Base-by-base conservation (phyloP, 2,888 invertebrate species). In the Scelioninae gen. 1 region DNA sequence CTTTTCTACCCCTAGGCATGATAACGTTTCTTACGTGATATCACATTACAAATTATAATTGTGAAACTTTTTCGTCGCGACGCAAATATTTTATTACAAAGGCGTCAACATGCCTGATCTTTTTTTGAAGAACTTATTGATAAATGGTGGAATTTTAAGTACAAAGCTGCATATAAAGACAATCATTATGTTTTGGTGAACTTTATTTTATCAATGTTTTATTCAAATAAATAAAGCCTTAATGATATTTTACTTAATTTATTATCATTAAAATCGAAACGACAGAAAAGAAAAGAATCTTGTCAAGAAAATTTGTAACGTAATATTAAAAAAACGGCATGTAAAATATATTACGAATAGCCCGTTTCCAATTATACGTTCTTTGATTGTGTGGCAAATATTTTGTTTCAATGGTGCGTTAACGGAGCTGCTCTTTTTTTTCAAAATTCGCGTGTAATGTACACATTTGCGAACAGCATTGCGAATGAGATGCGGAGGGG, bases 401-500 rank as follows among this genome's bases (percentile, higher is more conserved):
- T 58, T 71, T 49, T 10, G 58, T 60, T 71, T 10, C 34, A 60
- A 62, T 29, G 29, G n/a, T n/a, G 45, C 71, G 55, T 43, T 55
- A 34, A 16, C 31, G 34, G 38, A 13, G 4, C 16, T 51, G 53
- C 31, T 60, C 62, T n/a, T 38, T 79, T 79, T 82, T 71, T 72
- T 45, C 29, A n/a, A 72, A 72, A 62, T 32, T 78, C 79, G 80
- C 80, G 72, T 79, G 84, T 83, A 72, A 77, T 83, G 60, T 74
- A 71, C 79, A 75, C 82, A 71, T 78, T 78, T 71, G 78, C 69
- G 65, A 65, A 58, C 63, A 29, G 65, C 63, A 38, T 11, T 72
- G 79, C 45, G 68, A 72, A 80, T 68, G 79, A 74, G 72, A 80
- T 81, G 75, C 63, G 47, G 68, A 66, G 69, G 81, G 83, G 85